These are phyloP conservation scores for Tympanoctomys barrerae DNA, from an alignment of 2,797 vertebrate genomes.

Conservation along the genomic window DNA sequence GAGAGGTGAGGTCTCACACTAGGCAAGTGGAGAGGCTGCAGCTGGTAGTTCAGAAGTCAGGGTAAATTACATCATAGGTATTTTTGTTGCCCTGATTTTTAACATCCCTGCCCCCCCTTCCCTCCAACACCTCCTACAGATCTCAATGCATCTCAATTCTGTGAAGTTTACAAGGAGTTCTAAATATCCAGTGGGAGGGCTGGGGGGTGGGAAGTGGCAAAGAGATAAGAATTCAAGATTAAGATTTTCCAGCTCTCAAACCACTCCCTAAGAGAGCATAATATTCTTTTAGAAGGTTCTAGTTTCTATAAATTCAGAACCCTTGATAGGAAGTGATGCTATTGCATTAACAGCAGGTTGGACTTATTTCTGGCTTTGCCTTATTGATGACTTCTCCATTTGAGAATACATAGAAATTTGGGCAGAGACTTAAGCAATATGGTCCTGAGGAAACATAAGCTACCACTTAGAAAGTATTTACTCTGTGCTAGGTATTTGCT, in stretches of 20 bases:
- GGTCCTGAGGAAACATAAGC: neutral
- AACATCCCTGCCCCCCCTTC: constrained; percentile 75
- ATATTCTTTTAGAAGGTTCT: constrained; percentile 49
- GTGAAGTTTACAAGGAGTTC: constrained; percentile 82
- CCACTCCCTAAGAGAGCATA: constrained; percentile 40
- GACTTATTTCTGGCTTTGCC: neutral
- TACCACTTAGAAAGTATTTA: constrained; percentile 56
- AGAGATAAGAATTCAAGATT: constrained; percentile 82
- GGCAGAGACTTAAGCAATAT: neutral
- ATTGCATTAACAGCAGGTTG: neutral
- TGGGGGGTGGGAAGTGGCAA: constrained; percentile 67
- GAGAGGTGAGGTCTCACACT: constrained; percentile 66
- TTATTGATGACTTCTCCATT: constrained; percentile 11
- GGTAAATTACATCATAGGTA: constrained; percentile 82
- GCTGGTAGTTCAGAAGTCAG: constrained; percentile 79
- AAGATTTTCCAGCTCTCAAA: constrained; percentile 70
- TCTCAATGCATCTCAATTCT: constrained; percentile 81
- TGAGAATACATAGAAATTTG: neutral
- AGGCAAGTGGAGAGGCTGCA: constrained; percentile 58
- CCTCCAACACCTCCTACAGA: constrained; percentile 82
- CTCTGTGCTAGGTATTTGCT: neutral
- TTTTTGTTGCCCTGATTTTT: constrained; percentile 84
- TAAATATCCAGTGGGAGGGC: constrained; percentile 81
- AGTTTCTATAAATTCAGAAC: constrained; percentile 40
- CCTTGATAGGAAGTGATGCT: neutral